phyloP scores from a whole-genome alignment of 23 tunicate genomes.

The Diplosoma virens region DNA sequence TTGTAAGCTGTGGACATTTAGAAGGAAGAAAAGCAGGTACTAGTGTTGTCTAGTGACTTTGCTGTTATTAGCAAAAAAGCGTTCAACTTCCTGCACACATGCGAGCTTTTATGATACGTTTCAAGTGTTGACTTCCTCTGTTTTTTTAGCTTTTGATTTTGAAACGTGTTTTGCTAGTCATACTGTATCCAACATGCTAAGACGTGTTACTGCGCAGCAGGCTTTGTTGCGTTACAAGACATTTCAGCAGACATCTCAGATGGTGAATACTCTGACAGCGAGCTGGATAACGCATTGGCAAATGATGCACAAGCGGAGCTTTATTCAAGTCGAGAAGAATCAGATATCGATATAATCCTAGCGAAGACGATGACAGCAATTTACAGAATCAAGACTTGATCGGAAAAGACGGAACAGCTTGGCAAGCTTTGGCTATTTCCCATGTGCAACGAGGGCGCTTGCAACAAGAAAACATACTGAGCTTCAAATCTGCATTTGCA shows the following conservation, averaged over 20 bases:
- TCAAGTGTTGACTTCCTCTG: neutral
- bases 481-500: conserved; percentile 16
- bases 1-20: too few species aligned
- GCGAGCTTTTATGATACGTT: conserved; percentile 13
- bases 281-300: conserved; percentile 2
- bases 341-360: neutral
- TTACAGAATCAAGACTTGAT: conserved; percentile 26
- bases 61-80: too few species aligned
- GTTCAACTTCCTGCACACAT: too few species aligned
- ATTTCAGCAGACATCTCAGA: conserved; percentile 22
- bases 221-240: conserved; percentile 2
- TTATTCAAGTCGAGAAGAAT: conserved; percentile 13
- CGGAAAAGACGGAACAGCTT: conserved; percentile 21
- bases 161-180: neutral
- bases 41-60: too few species aligned
- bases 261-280: conserved; percentile 14
- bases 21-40: too few species aligned
- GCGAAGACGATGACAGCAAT: conserved; percentile 12
- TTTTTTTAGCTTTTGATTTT: neutral
- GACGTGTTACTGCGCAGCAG: conserved; percentile 21
- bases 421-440: conserved; percentile 20
- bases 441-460: conserved; percentile 10
- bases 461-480: conserved; percentile 11
- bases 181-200: conserved; percentile 4
- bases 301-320: conserved; percentile 9